Evolutionary conservation across 2,113 vertebrate genomes (phyloP).

Genomic region (Leucopsar rothschildi): DNA sequence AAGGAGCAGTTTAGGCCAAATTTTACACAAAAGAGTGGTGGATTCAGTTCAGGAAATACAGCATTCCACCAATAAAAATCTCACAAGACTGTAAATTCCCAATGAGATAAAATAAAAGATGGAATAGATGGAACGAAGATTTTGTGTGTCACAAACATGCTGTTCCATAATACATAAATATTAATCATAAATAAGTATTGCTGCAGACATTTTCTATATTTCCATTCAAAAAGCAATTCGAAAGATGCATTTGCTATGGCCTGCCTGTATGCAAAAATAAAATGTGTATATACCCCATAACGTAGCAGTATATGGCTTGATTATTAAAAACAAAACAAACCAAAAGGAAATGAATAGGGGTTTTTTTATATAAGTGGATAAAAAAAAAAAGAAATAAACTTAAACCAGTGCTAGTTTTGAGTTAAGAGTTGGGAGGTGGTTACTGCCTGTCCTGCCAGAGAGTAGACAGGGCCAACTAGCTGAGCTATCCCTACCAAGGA

Average conservation of each 20-base stretch:
- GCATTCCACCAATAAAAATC: not conserved
- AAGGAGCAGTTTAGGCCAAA: not conserved
- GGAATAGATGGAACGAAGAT: not conserved
- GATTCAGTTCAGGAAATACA: not conserved
- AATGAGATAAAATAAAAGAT: not conserved
- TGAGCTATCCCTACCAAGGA: not conserved
- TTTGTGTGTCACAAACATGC: not conserved
- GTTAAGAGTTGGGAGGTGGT: accelerated
- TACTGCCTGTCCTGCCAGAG: not conserved
- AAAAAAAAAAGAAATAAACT: not conserved
- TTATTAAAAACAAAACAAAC: not conserved
- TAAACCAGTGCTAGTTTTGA: not conserved
- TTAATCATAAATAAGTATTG: not conserved
- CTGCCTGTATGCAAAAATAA: not conserved
- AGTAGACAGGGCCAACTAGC: not conserved
- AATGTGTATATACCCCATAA: not conserved
- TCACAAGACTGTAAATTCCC: not conserved
- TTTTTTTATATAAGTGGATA: not conserved
- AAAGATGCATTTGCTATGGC: not conserved
- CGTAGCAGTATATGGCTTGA: not conserved
- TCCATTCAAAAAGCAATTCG: not conserved
- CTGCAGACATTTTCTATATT: not conserved
- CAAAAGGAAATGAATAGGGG: not conserved
- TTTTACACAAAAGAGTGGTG: not conserved
- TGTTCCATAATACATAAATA: not conserved